Percentiles rank a stretch among this genome's conserved stretches.
Evolutionary conservation across 1,140 invertebrate genomes (phyloP).

Genomic region (Brachionus asplanchnoidis): DNA sequence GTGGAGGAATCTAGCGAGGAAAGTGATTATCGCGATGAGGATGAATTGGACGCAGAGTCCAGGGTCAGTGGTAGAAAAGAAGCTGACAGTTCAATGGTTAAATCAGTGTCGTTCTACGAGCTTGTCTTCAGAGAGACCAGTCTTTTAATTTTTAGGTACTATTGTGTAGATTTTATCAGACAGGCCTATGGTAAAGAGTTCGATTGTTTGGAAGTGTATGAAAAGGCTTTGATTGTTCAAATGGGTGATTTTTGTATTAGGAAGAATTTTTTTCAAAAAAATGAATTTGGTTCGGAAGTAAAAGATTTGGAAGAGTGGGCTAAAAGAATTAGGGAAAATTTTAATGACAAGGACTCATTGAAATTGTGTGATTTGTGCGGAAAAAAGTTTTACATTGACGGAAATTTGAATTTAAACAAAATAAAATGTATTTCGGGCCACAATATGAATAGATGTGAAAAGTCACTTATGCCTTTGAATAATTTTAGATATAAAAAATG

Average conservation of each 20-base stretch:
- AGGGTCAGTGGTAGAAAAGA: background rate
- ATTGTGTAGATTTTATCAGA: background rate
- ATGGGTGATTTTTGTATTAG: background rate
- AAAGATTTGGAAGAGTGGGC: background rate
- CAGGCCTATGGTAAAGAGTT: background rate
- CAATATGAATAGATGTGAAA: constrained; percentile 14
- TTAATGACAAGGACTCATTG: background rate
- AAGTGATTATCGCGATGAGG: background rate
- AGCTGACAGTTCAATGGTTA: background rate
- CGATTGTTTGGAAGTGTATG: background rate
- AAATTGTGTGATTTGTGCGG: constrained; percentile 15
- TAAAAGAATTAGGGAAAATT: background rate
- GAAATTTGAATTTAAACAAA: background rate
- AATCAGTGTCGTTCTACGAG: background rate
- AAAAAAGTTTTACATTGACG: background rate
- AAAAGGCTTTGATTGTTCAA: background rate
- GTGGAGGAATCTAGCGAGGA: background rate
- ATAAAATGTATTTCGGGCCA: constrained; percentile 5
- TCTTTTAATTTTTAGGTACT: background rate
- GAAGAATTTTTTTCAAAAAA: constrained; percentile 16
- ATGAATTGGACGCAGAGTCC: background rate
- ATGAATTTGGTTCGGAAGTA: background rate
- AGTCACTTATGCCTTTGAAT: background rate
- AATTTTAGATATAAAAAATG: constrained; percentile 32
- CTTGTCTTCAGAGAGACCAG: background rate